Conservation (phyloP, 2,113 vertebrate genomes). For the Vicugna pacos region DNA sequence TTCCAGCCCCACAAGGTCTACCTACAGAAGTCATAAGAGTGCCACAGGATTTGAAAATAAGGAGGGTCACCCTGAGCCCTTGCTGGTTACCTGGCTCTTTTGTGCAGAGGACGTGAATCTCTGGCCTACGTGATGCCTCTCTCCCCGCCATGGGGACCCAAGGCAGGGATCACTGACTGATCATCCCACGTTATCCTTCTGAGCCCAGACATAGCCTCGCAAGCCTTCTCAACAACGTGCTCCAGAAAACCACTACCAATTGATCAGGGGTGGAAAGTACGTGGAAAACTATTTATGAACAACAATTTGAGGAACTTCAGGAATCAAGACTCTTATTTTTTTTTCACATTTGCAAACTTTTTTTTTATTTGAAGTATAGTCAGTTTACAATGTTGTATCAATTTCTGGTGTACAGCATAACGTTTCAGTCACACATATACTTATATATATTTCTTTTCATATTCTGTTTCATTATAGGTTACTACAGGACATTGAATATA, state of each 20-base stretch:
- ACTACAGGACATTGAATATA: too few relatives aligned
- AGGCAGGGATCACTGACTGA: rapidly evolving
- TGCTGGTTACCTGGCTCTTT: neutral
- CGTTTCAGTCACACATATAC: too few relatives aligned
- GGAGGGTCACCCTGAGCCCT: rapidly evolving
- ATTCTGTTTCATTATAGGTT: too few relatives aligned
- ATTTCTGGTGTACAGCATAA: too few relatives aligned
- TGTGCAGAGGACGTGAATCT: neutral
- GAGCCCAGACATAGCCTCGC: neutral
- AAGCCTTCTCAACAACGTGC: neutral
- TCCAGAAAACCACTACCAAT: neutral
- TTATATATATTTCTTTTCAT: too few relatives aligned
- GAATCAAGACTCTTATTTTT: neutral
- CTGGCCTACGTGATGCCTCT: neutral
- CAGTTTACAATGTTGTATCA: too few relatives aligned
- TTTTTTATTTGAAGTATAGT: too few relatives aligned
- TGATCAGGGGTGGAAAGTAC: neutral
- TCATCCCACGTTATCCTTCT: neutral
- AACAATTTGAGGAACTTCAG: neutral
- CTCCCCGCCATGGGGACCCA: neutral
- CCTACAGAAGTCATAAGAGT: neutral
- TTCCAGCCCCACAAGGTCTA: neutral
- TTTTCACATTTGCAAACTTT: too few relatives aligned
- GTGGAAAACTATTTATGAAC: neutral
- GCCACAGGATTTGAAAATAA: neutral